Conservation (phyloP, 2,113 vertebrate genomes). For the Trochalopteron elliotii region DNA sequence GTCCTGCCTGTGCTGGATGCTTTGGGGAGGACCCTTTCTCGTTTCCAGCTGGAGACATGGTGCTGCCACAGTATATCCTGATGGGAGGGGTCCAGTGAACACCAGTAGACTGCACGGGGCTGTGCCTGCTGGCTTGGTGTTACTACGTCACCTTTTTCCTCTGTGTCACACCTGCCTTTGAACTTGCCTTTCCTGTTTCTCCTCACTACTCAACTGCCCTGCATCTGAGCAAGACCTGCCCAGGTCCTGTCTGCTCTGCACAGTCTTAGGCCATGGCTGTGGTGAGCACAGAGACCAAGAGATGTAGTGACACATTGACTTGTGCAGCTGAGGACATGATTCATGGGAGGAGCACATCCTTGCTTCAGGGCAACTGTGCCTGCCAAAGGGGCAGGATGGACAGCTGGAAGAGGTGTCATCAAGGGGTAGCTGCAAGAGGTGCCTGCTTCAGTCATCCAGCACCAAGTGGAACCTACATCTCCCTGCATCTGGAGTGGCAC, state of each 20-base stretch:
- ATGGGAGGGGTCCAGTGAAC: not conserved
- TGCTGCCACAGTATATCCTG: not conserved
- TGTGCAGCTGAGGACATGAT: not conserved
- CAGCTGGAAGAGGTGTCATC: not conserved
- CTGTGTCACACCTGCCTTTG: not conserved
- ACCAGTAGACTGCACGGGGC: rapidly evolving
- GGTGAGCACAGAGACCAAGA: not conserved
- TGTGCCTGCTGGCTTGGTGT: not conserved
- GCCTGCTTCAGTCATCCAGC: not conserved
- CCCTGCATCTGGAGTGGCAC: not conserved
- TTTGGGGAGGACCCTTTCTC: not conserved
- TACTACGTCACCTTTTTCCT: not conserved
- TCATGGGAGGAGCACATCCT: not conserved
- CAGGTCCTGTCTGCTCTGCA: not conserved
- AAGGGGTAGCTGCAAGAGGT: not conserved
- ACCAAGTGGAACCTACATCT: rapidly evolving
- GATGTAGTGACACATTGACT: not conserved
- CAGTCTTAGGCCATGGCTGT: rapidly evolving
- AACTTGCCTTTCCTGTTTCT: not conserved
- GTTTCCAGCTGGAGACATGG: not conserved
- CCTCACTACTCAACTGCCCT: not conserved
- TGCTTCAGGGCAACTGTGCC: not conserved
- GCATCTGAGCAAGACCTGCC: not conserved
- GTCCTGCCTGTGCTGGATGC: not conserved
- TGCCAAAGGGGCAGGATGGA: not conserved